Evolutionary conservation across 2,113 vertebrate species (phyloP), one percentile per base, ranked within the genome.

Genomic region (Apteryx owenii): DNA sequence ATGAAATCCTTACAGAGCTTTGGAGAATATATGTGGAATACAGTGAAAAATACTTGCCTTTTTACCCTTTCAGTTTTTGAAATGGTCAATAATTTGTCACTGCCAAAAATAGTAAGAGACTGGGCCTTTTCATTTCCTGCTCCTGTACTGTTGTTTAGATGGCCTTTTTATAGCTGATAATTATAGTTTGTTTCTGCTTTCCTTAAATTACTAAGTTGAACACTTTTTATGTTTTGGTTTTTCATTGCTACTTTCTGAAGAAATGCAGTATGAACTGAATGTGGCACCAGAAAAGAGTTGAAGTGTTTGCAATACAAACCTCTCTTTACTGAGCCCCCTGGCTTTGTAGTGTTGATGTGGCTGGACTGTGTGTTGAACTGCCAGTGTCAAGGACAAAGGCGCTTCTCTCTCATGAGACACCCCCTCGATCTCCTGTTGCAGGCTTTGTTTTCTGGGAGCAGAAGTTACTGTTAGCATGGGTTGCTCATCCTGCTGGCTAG

Each of bases 281-380:
- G 22, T 4, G 68, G 12, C 85, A 69, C 18, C n/a, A 20, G 53
- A 64, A 40, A 13, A 46, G 26, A 46, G 15, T 7, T 1, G 48
- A 40, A 42, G 48, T 33, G 40, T 22, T 75, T 85, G 46, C 58
- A 44, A 44, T 21, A 21, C 51, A 33, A 44, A 62, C 23, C 6
- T 21, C 7, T 44, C 61, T 44, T 31, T 50, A 36, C 10, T 15
- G 68, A 76, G 58, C 23, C 38, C 44, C 23, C 16, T 42, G 53
- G 16, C 38, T 33, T 46, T 46, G 53, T 9, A 29, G 15, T 1
- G 13, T 36, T 42, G 42, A 0, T 53, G 5, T 10, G n/a, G 50
- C 29, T 31, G 78, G 28, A 10, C 3, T 40, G n/a, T 31, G 53
- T 25, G n/a, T 60, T 16, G 31, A 42, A 29, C 23, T 58, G 76